A percentile compares a stretch with the other conserved stretches of the same genome.
Evolutionary conservation across 2,797 vertebrate species (phyloP).

Genomic region (Craterocephalus amniculus): DNA sequence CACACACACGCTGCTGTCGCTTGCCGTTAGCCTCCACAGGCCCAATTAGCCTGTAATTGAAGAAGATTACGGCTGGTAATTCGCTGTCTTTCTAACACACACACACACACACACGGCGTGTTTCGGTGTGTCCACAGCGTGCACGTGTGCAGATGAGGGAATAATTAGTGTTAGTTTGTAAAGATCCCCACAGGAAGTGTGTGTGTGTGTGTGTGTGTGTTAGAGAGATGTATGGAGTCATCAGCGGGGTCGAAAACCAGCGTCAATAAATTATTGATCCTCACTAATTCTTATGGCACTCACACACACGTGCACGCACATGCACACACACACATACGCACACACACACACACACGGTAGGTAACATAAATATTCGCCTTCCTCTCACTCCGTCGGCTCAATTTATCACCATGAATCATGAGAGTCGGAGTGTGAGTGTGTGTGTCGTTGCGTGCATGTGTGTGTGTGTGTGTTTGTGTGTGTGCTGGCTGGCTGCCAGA

Average conservation of each 20-base stretch:
- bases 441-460: conserved; percentile 35
- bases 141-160: conserved; percentile 42
- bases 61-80: conserved; percentile 70
- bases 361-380: conserved; percentile 59
- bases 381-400: conserved; percentile 19
- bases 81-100: conserved; percentile 48
- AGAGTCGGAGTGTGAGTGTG: conserved; percentile 18
- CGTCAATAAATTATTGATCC: conserved; percentile 73
- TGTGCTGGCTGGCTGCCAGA: conserved; percentile 65
- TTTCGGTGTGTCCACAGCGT: conserved; percentile 6
- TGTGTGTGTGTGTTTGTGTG: conserved; percentile 35
- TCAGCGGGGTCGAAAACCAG: conserved; percentile 60
- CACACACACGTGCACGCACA: conserved; percentile 19
- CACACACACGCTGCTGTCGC: conserved; percentile 40
- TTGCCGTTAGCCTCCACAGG: conserved; percentile 60
- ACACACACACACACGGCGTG: conserved; percentile 20
- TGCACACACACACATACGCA: conserved; percentile 14
- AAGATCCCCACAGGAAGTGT: conserved; percentile 46
- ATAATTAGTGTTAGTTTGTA: conserved; percentile 62
- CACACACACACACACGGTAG: conserved; percentile 16
- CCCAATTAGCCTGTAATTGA: conserved; percentile 75
- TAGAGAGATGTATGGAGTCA: conserved; percentile 58
- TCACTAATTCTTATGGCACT: conserved; percentile 54
- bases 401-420: conserved; percentile 58
- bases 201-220: conserved; percentile 24